Evolutionary conservation across 2,888 invertebrate species (phyloP).

Genomic region (Drosophila birchii): DNA sequence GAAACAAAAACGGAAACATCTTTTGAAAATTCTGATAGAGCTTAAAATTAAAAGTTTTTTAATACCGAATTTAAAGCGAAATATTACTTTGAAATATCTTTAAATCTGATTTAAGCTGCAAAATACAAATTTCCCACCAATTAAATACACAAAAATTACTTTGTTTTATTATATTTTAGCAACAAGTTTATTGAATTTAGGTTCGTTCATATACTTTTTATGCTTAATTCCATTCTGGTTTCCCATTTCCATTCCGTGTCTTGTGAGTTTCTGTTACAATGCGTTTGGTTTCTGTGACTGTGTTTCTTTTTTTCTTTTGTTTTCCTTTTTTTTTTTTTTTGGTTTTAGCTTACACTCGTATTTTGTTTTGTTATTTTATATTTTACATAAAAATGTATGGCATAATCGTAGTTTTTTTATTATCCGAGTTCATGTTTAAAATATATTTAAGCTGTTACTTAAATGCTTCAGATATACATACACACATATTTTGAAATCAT

Average conservation of each 20-base stretch:
- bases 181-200: slow-evolving; percentile 83
- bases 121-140: background rate
- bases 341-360: slow-evolving; percentile 51
- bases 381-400: slow-evolving; percentile 77
- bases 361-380: slow-evolving; percentile 49
- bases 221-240: slow-evolving; percentile 62
- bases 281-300: slow-evolving; percentile 54
- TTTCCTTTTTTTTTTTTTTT: background rate
- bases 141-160: background rate
- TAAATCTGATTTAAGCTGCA: background rate
- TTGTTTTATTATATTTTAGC: slow-evolving; percentile 75
- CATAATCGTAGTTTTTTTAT: slow-evolving; percentile 71
- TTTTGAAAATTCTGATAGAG: too few species aligned
- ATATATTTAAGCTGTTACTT: slow-evolving; percentile 74
- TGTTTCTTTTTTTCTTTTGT: background rate
- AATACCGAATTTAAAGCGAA: too few species aligned
- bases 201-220: slow-evolving; percentile 74
- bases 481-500: slow-evolving; percentile 61
- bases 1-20: too few species aligned
- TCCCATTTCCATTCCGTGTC: slow-evolving; percentile 50
- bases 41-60: too few species aligned
- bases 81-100: too few species aligned
- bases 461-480: slow-evolving; percentile 63
- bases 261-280: slow-evolving; percentile 81
- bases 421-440: slow-evolving; percentile 67